Base-by-base conservation (phyloP, 2,797 vertebrate species). In the Hapalemur alaotrensis region DNA sequence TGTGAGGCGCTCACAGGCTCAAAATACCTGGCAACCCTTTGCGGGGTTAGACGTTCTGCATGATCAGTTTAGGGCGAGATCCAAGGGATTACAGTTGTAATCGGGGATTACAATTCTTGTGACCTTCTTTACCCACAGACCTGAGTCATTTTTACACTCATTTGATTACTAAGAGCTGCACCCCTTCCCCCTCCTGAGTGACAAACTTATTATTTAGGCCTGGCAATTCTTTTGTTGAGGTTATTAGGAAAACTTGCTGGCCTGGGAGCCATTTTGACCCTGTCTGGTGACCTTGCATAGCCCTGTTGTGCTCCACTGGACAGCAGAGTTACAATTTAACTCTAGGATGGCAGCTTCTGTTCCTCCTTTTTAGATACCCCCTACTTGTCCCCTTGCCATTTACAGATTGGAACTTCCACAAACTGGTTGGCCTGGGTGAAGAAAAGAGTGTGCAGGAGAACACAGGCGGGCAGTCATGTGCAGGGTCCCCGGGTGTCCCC, bases 221-320 rank as follows among this genome's bases (percentile, higher is more conserved):
- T 94, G 89, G 46, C 50, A 75, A 89, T 87, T 87, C 87, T 96
- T 95, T 57, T 79, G 67, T 88, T 48, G 48, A 70, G 41, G 73
- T 90, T 88, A 30, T 65, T 61, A n/a, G n/a, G 65, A 94, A 88
- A 93, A 93, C 48, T 61, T 38, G 11, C 32, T 69, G 61, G n/a
- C 35, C 91, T 57, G n/a, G 84, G 78, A 91, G 70, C 50, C 59
- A 17, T 69, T 92, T n/a, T 61, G 59, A 75, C 28, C 35, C 63
- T 92, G n/a, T 75, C 86, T 43, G 12, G 43, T 69, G 67, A 59
- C 54, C 78, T 88, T 52, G 4, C 38, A 22, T 30, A 32, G 69
- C 32, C 67, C 50, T 18, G 4, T 1, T 41, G 14, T n/a, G 43
- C 14, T 88, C 57, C 30, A 11, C 41, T 76, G 72, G 91, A n/a